Percentiles rank a stretch among this genome's conserved stretches.
Evolutionary conservation across 2,888 invertebrate genomes (phyloP).

Genomic region (Caenorhabditis wallacei): DNA sequence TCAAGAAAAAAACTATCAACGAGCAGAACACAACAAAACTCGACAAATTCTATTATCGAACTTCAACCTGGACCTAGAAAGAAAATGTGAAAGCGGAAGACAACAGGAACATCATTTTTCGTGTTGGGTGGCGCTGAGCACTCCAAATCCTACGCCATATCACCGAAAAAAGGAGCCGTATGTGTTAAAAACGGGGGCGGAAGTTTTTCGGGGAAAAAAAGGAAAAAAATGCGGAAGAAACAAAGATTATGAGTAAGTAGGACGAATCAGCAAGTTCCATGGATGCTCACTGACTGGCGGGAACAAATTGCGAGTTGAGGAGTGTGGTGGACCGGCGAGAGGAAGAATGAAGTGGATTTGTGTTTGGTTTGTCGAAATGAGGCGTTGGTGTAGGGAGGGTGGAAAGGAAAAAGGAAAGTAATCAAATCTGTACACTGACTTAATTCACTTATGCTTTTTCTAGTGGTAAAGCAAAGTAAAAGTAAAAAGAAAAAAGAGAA

Average conservation of each 20-base stretch:
- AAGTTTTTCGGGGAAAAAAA: constrained; percentile 13
- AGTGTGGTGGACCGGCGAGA: constrained; percentile 21
- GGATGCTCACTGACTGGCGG: constrained; percentile 23
- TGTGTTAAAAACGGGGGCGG: constrained; percentile 24
- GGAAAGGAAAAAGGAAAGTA: constrained; percentile 52
- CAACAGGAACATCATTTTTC: constrained; percentile 32
- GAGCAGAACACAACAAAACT: background rate
- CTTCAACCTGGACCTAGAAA: background rate
- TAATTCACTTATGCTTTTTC: constrained; percentile 53
- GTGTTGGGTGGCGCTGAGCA: constrained; percentile 29
- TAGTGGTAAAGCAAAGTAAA: constrained; percentile 19
- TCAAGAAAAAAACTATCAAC: background rate
- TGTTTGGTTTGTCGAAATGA: constrained; percentile 48
- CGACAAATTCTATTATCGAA: background rate
- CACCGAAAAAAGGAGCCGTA: constrained; percentile 40
- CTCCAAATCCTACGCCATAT: constrained; percentile 27
- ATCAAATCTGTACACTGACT: constrained; percentile 64
- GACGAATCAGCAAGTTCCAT: constrained; percentile 40
- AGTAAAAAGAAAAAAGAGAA: constrained; percentile 12
- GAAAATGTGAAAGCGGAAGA: background rate
- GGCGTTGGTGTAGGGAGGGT: background rate
- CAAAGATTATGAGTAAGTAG: constrained; percentile 62
- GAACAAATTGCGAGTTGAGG: constrained; percentile 49
- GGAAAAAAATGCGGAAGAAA: constrained; percentile 27
- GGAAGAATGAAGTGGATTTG: constrained; percentile 53